Conservation (phyloP, 2,888 invertebrate genomes). For the Allophyes oxyacanthae region DNA sequence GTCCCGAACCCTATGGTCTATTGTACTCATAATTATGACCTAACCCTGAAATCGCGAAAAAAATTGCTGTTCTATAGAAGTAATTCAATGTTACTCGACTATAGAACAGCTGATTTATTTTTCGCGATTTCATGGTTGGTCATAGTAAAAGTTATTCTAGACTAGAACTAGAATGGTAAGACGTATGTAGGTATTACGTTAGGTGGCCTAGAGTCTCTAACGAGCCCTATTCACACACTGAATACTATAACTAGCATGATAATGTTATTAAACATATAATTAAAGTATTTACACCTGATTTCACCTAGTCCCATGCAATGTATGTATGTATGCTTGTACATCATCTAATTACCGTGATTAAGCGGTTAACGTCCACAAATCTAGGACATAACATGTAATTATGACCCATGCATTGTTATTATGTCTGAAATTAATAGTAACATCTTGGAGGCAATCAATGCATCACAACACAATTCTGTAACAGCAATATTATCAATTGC, state of each 20-base stretch:
- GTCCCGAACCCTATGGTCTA: no score
- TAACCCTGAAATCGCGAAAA: no score
- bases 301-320: slow-evolving; percentile 1
- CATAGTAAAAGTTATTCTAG: no score
- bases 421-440: slow-evolving; percentile 38
- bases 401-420: slow-evolving; percentile 25
- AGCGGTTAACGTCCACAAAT: slow-evolving; percentile 42
- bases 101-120: no score
- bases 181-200: no score
- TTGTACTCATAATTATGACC: no score
- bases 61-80: no score
- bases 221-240: slow-evolving; percentile 16
- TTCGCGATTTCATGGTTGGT: no score
- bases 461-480: not conserved
- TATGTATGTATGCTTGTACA: slow-evolving; percentile 20
- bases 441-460: slow-evolving; percentile 16
- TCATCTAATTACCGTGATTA: slow-evolving; percentile 47
- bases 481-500: no score
- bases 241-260: slow-evolving; percentile 33
- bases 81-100: no score
- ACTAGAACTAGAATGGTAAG: no score
- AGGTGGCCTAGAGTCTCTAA: not conserved
- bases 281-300: slow-evolving; percentile 45
- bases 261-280: slow-evolving; percentile 28
- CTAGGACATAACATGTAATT: slow-evolving; percentile 38